Conservation (phyloP, 1,140 invertebrate genomes). For the Fopius arisanus region DNA sequence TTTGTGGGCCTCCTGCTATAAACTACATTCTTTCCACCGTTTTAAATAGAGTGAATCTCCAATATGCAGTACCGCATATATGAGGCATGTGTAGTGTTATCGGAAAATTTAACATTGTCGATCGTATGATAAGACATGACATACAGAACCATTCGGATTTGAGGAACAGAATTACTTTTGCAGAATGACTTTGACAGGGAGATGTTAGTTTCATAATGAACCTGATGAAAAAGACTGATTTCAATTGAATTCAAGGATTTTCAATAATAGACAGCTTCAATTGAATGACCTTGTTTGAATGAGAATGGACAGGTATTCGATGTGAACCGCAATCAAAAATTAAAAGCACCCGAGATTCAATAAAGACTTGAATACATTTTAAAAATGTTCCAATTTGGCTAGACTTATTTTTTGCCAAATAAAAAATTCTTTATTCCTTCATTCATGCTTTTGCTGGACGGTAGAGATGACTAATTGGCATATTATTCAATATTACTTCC, state of each 20-base stretch:
- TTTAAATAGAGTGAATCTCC: neutral
- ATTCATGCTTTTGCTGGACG: conserved; percentile 20
- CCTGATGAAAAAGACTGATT: neutral
- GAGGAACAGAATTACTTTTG: neutral
- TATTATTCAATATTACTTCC: neutral
- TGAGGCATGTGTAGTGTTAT: neutral
- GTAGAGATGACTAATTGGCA: conserved; percentile 17
- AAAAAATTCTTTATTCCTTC: neutral
- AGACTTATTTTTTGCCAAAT: neutral
- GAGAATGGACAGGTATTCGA: neutral
- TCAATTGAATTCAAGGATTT: neutral
- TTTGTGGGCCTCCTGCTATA: neutral
- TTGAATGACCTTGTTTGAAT: neutral
- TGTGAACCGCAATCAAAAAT: neutral
- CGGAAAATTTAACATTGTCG: conserved; percentile 15
- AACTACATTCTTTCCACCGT: neutral
- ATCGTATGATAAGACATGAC: conserved; percentile 18
- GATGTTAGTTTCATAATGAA: neutral
- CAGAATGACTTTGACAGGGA: neutral
- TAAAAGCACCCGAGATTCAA: neutral
- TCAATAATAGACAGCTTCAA: neutral
- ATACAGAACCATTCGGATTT: conserved; percentile 6
- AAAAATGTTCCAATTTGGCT: neutral
- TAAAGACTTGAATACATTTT: neutral
- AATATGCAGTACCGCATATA: neutral